These are phyloP conservation scores for Barnardius zonarius DNA, from an alignment of 2,113 vertebrate genomes.

Conservation along the genomic window DNA sequence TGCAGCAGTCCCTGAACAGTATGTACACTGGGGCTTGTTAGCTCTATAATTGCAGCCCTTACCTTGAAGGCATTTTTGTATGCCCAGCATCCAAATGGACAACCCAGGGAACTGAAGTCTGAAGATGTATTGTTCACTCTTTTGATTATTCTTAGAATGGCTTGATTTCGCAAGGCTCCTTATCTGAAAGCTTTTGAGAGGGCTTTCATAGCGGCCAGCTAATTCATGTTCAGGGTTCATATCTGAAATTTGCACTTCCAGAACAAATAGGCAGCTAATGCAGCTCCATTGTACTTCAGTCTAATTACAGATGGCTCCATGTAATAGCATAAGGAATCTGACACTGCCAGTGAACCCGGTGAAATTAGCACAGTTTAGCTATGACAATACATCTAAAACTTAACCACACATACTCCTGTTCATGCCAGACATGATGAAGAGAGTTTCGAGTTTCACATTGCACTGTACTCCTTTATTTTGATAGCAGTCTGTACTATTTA, in stretches of 20 bases:
- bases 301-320: background rate
- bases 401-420: background rate
- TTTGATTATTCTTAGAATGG: background rate
- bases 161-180: background rate
- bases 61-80: slow-evolving; percentile 34
- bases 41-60: slow-evolving; percentile 35
- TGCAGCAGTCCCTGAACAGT: too few relatives aligned
- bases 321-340: background rate
- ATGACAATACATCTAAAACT: background rate
- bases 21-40: background rate
- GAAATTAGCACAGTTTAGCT: background rate
- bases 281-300: background rate
- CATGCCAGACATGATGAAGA: background rate
- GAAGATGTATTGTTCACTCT: background rate
- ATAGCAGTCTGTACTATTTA: background rate
- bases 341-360: background rate
- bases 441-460: background rate
- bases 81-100: background rate
- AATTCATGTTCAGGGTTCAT: background rate
- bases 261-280: background rate
- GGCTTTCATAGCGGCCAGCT: background rate
- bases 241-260: background rate
- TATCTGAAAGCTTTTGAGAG: background rate
- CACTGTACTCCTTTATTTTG: background rate
- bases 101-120: background rate